Base-by-base conservation (phyloP, 1,140 invertebrate species). In the Polypedilum pembai region DNA sequence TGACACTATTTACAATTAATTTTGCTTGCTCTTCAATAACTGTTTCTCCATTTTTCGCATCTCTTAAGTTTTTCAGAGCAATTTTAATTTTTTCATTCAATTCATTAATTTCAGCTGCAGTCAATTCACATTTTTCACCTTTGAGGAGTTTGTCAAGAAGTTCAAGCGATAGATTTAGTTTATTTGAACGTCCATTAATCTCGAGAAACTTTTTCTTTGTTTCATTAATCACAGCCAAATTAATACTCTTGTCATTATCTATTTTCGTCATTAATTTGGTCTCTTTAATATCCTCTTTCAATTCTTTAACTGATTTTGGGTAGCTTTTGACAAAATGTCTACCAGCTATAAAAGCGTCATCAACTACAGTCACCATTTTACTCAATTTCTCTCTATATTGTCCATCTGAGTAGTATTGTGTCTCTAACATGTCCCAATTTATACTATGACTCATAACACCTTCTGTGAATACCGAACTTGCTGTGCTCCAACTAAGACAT, bases 401-500 rank as follows among this genome's bases (percentile, higher is more conserved):
- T 74, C 89, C 86, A 83, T 97, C 90, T n/a, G 90, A 88, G 79
- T 91, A 89, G 84, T 95, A 97, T 82, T 98, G 94, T 21, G 88
- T 86, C 84, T 97, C 90, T 74, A 99, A 82, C 76, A 94, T 85
- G 76, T 93, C 87, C 96, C 97, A 99, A 80, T 96, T 91, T 77
- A 99, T 95, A 4, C 95, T 94, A 77, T 91, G 89, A 80, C 94
- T 94, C 89, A 98, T 92, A 8, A 98, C 95, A 74, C 96, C 96
- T 90, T 95, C 88, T 76, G 96, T 97, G 82, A 98, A 99, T 74
- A 98, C 96, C 74, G 91, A 89, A 7, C 96, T 96, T 66, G 97
- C 97, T 21, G 96, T 98, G 1, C 94, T 95, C 95, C 96, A 98
- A 0, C 96, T 98, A 8, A 99, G 85, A 82, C 96, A 98, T 65